Conservation (phyloP, 2,113 vertebrate species). For the Colinus virginianus region DNA sequence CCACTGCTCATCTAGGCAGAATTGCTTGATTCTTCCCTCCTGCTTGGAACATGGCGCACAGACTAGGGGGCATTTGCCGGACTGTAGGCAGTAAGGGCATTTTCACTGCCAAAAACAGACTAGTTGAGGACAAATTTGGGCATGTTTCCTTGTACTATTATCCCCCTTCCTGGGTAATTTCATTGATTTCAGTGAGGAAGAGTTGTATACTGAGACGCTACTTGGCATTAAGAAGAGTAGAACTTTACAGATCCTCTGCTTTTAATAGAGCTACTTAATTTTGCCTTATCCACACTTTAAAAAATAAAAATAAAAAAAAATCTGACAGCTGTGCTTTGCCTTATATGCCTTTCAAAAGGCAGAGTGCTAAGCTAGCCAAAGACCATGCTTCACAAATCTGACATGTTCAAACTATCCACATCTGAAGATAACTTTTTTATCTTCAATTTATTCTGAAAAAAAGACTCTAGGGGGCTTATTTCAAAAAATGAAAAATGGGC, state of each 20-base stretch:
- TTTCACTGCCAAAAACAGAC: neutral
- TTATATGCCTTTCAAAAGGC: constrained; percentile 62
- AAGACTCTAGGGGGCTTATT: constrained; percentile 78
- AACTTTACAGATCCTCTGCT: constrained; percentile 24
- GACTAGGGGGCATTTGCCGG: neutral
- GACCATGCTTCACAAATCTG: constrained; percentile 76
- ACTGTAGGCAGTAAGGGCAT: neutral
- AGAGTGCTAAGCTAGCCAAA: neutral
- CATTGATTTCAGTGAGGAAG: neutral
- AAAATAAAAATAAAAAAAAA: neutral
- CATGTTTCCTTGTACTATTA: neutral
- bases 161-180: neutral
- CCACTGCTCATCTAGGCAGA: neutral
- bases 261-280: constrained; percentile 67
- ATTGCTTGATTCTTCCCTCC: neutral
- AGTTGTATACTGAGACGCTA: neutral
- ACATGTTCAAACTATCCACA: constrained; percentile 73
- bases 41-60: neutral
- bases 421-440: constrained; percentile 79
- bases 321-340: constrained; percentile 52
- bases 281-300: constrained; percentile 14
- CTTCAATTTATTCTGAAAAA: constrained; percentile 80
- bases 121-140: neutral
- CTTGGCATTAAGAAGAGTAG: neutral
- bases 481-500: constrained; percentile 81